Base-by-base conservation (phyloP, 1,140 invertebrate species). In the Zophobas atratus region DNA sequence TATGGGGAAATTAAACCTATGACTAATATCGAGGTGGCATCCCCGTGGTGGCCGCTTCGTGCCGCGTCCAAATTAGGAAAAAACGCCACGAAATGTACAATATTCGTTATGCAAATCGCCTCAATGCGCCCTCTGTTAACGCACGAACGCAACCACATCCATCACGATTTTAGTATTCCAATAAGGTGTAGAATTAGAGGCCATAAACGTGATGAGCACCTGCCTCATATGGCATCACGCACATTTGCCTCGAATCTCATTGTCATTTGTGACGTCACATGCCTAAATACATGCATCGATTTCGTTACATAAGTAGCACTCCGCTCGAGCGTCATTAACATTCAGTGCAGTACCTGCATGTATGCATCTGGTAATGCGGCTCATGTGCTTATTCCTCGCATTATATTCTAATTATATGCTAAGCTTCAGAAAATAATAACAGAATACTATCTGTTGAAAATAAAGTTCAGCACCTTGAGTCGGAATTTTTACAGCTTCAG, bases 201-300 rank as follows among this genome's bases (percentile, higher is more conserved):
- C 56, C 35, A 60, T 60, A 60, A 60, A 60, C n/a, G 36, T 8
- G 36, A 35, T n/a, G 5, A 38, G 8, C 56, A 8, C 56, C 32
- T 55, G 33, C 32, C 38, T 35, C 55, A 34, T 57, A 38, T 38
- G 56, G 56, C 55, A 35, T 33, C 55, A 57, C 55, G 38, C 38
- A 32, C 20, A 55, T 35, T 39, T 60, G 56, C 33, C 56, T 46
- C 43, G 6, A 39, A 60, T 36, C 56, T 67, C 60, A 67, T 67
- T 67, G 57, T 63, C 57, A 63, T 63, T 63, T 57, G 6, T 32
- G 60, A 67, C 60, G 60, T 67, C 60, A 67, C n/a, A 46, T 67
- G 38, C 41, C 60, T 38, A 60, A 38, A 60, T 60, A 36, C 60
- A 67, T 43, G 5, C 8, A 67, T 67, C 38, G 35, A 43, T 43